A percentile compares a stretch with the other conserved stretches of the same genome.
These are phyloP conservation scores for Phaenicophaeus curvirostris DNA, from an alignment of 2,797 vertebrate species.

Conservation along the genomic window DNA sequence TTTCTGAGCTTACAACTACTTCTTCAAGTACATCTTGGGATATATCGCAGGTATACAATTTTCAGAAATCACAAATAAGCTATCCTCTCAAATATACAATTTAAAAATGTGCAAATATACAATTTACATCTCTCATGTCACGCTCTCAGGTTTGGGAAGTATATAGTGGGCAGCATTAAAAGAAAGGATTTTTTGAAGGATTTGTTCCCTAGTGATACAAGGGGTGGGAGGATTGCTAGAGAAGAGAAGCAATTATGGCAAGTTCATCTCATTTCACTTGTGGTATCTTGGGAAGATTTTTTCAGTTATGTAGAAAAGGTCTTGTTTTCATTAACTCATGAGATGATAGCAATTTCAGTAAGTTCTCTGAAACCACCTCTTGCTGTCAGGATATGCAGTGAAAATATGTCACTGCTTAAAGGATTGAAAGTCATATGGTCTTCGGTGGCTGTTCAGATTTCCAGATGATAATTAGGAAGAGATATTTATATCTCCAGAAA, in stretches of 20 bases:
- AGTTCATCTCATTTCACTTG: neutral
- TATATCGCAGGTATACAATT: neutral
- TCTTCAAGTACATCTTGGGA: neutral
- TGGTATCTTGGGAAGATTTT: neutral
- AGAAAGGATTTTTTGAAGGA: neutral
- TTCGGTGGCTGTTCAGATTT: neutral
- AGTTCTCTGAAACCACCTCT: neutral
- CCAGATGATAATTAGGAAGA: neutral
- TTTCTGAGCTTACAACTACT: neutral
- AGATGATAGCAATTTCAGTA: neutral
- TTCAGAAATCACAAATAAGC: neutral
- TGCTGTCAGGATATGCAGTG: neutral
- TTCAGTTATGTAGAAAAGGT: neutral
- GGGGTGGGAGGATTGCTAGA: neutral
- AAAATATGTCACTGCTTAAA: neutral
- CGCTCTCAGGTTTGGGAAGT: neutral
- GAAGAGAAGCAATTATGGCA: neutral
- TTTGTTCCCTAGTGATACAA: neutral
- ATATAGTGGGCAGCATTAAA: neutral
- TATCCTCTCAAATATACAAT: neutral
- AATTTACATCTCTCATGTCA: neutral
- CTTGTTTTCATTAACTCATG: neutral
- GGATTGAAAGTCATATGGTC: neutral
- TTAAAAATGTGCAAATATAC: neutral
- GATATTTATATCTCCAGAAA: neutral